Evolutionary conservation across 2,797 vertebrate genomes (phyloP).

Genomic region (Sebastes wilsoni): DNA sequence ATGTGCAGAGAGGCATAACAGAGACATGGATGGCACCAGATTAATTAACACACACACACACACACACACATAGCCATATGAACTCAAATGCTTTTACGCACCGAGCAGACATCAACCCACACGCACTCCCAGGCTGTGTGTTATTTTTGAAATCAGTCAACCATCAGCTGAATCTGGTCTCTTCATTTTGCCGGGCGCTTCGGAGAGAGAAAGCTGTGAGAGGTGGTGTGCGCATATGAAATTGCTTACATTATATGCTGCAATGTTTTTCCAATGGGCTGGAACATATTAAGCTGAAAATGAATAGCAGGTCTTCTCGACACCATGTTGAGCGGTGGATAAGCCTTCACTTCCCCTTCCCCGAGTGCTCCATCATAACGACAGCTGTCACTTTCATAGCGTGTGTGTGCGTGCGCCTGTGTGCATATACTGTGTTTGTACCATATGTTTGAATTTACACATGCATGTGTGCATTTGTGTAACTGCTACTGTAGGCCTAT

Average conservation of each 20-base stretch:
- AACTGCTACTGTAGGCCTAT: conserved; percentile 5
- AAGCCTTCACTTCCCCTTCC: conserved; percentile 81
- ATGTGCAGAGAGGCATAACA: conserved; percentile 61
- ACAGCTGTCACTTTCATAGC: conserved; percentile 81
- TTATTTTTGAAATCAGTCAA: conserved; percentile 75
- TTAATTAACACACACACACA: conserved; percentile 60
- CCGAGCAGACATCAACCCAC: conserved; percentile 26
- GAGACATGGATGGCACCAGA: conserved; percentile 55
- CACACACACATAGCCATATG: background rate
- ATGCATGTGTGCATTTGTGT: conserved; percentile 37
- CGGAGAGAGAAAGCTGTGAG: conserved; percentile 66
- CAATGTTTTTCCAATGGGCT: conserved; percentile 84
- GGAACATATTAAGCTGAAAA: conserved; percentile 85
- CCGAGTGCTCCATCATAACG: conserved; percentile 79
- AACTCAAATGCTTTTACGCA: conserved; percentile 22
- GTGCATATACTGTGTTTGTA: conserved; percentile 58
- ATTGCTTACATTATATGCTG: conserved; percentile 83
- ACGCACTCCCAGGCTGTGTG: conserved; percentile 46
- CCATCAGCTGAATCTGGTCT: conserved; percentile 75
- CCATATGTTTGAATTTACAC: conserved; percentile 66
- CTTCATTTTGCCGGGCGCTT: conserved; percentile 71
- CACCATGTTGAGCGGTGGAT: conserved; percentile 79
- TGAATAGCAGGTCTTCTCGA: conserved; percentile 82
- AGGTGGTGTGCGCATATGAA: conserved; percentile 69
- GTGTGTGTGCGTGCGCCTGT: conserved; percentile 46